Evolutionary conservation across 2,113 vertebrate genomes (phyloP).

Genomic region (human (Homo sapiens)): DNA sequence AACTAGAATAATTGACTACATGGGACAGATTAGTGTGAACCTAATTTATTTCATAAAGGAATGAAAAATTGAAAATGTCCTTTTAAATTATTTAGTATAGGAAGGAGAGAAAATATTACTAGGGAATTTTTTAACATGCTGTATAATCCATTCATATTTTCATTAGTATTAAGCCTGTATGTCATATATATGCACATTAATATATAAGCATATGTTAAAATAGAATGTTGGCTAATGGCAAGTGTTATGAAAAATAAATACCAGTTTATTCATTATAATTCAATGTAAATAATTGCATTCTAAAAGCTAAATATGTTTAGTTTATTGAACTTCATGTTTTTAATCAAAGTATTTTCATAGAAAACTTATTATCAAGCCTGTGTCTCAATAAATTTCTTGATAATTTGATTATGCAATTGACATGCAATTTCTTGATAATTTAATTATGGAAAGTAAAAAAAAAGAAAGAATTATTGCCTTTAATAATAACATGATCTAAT

Average conservation of each 20-base stretch:
- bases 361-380: background rate
- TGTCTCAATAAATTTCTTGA: background rate
- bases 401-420: background rate
- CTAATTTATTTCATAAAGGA: slow-evolving; percentile 9
- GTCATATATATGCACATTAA: background rate
- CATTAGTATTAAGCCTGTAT: slow-evolving; percentile 16
- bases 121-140: slow-evolving; percentile 18
- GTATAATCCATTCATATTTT: background rate
- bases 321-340: background rate
- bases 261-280: slow-evolving; percentile 12
- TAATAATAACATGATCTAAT: background rate
- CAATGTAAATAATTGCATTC: background rate
- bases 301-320: background rate
- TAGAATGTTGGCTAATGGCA: background rate
- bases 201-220: background rate
- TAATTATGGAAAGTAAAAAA: background rate
- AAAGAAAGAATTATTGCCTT: background rate
- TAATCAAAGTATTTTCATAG: background rate
- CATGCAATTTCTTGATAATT: background rate
- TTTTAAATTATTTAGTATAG: slow-evolving; percentile 38
- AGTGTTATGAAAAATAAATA: slow-evolving; percentile 39
- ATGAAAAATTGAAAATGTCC: slow-evolving; percentile 39
- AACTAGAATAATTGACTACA: slow-evolving; percentile 5
- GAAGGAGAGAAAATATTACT: background rate
- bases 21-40: background rate